These are phyloP conservation scores for Hylaeus anthracinus DNA, from an alignment of 1,140 invertebrate genomes.

Conservation along the genomic window DNA sequence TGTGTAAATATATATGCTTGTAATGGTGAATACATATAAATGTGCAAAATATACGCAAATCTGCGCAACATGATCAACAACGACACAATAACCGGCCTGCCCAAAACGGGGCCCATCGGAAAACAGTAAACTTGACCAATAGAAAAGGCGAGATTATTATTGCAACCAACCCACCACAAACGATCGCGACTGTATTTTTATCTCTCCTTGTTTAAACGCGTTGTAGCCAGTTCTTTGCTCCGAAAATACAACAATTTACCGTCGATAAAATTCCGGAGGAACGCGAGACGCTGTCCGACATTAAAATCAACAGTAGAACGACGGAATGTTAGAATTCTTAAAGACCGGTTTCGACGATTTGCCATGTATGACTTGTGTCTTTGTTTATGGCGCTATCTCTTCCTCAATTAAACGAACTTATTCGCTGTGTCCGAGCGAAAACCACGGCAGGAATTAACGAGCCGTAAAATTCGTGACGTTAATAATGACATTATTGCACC, in stretches of 20 bases:
- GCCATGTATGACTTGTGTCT: constrained; percentile 23
- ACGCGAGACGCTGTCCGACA: not conserved
- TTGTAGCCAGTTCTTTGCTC: not conserved
- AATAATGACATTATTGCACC: constrained; percentile 60
- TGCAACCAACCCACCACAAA: too few species aligned
- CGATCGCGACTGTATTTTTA: too few species aligned
- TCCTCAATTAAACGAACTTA: constrained; percentile 57
- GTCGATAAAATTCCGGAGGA: not conserved
- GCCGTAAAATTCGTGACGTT: constrained; percentile 60
- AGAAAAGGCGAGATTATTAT: too few species aligned
- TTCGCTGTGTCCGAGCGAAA: not conserved
- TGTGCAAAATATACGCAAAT: too few species aligned
- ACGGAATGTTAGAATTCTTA: constrained; percentile 39
- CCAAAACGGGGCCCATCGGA: too few species aligned
- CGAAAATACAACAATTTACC: not conserved
- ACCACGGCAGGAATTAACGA: constrained; percentile 52
- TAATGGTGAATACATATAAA: too few species aligned
- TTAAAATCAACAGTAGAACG: constrained; percentile 2
- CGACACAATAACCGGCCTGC: too few species aligned
- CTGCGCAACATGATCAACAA: too few species aligned
- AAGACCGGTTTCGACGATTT: constrained; percentile 54
- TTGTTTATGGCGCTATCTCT: constrained; percentile 56
- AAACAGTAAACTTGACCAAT: too few species aligned
- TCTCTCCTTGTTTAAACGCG: too few species aligned
- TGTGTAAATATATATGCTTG: too few species aligned